These are phyloP conservation scores for Parnassius glacialis DNA, from an alignment of 2,888 invertebrate species.

Conservation along the genomic window DNA sequence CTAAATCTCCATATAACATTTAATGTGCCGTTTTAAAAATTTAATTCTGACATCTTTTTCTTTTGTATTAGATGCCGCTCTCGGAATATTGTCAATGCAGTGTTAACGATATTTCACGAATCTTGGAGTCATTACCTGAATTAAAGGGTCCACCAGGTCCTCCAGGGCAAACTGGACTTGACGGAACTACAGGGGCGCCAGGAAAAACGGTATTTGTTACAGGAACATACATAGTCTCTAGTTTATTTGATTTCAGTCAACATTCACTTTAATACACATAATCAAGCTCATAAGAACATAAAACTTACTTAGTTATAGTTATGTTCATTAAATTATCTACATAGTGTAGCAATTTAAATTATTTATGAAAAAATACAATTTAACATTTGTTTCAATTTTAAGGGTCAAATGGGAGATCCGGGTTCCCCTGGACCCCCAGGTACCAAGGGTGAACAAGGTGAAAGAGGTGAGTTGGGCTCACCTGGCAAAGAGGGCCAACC, in stretches of 20 bases:
- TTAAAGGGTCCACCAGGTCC: conserved; percentile 85
- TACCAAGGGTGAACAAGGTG: conserved; percentile 85
- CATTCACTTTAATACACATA: too few relatives aligned
- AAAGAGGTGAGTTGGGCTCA: conserved; percentile 82
- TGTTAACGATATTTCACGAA: conserved; percentile 82
- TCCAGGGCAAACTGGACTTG: conserved; percentile 85
- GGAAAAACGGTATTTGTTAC: conserved; percentile 85
- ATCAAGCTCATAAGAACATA: too few relatives aligned
- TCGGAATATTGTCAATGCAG: conserved; percentile 87
- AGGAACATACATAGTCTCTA: too few relatives aligned
- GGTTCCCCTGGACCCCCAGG: conserved; percentile 85
- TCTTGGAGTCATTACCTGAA: conserved; percentile 82
- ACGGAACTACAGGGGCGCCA: conserved; percentile 89
- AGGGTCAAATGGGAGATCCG: conserved; percentile 85
- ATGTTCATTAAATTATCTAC: too few relatives aligned
- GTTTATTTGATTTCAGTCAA: too few relatives aligned
- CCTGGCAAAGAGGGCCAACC: conserved; percentile 86
- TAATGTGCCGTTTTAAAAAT: too few relatives aligned
- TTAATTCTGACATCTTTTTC: not conserved
- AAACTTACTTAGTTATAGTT: too few relatives aligned
- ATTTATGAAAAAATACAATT: not conserved
- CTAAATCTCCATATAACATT: too few relatives aligned
- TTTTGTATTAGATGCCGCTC: conserved; percentile 54
- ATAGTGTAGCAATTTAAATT: too few relatives aligned
- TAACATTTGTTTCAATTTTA: conserved; percentile 13